Conservation (phyloP, 2,888 invertebrate genomes). For the Microplitis manilae region DNA sequence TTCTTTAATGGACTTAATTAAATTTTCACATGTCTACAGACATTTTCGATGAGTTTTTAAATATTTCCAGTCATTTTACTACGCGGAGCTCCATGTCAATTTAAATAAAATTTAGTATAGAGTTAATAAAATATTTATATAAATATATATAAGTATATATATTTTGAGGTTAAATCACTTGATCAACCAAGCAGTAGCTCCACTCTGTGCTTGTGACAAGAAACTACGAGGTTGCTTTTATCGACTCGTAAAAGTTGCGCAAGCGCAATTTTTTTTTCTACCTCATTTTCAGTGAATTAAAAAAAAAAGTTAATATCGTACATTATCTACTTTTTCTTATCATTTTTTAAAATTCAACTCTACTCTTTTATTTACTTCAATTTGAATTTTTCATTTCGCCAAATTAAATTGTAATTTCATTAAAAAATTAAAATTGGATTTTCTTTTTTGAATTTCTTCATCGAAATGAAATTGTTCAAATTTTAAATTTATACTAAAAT, state of each 20-base stretch:
- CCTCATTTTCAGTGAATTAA: not conserved
- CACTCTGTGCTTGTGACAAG: not conserved
- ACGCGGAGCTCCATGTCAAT: not conserved
- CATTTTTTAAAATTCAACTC: not conserved
- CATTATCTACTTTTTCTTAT: not conserved
- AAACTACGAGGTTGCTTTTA: not conserved
- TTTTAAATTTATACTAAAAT: too few relatives aligned
- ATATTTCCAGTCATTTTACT: not conserved
- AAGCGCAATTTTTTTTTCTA: conserved; percentile 5
- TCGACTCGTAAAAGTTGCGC: conserved; percentile 8
- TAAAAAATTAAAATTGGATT: too few relatives aligned
- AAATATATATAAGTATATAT: not conserved
- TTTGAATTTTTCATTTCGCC: too few relatives aligned
- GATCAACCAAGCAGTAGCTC: not conserved
- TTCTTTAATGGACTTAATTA: not conserved
- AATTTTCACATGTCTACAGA: not conserved
- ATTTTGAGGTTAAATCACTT: conserved; percentile 2
- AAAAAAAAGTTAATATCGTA: not conserved
- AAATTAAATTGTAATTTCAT: too few relatives aligned
- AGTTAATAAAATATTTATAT: not conserved
- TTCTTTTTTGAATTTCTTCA: too few relatives aligned
- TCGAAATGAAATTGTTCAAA: too few relatives aligned
- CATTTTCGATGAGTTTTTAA: not conserved
- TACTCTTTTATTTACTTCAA: too few relatives aligned
- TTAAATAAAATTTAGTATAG: not conserved